These are phyloP conservation scores for Bombus confusus DNA, from an alignment of 1,140 invertebrate genomes.

Conservation along the genomic window DNA sequence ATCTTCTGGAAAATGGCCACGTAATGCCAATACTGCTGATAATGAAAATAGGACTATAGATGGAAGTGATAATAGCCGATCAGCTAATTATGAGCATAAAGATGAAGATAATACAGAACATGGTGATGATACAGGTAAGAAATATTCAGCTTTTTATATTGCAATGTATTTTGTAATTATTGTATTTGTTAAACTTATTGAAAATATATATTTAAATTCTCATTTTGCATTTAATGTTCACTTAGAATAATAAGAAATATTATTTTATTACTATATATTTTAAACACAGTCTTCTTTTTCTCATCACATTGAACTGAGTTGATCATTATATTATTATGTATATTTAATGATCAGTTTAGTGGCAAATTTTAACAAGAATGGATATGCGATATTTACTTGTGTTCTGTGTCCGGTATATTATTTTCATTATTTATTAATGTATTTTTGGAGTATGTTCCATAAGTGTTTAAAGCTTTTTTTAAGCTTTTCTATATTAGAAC, in stretches of 20 bases:
- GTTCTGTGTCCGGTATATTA: slow-evolving; percentile 76
- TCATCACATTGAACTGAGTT: background rate
- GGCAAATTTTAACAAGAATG: slow-evolving; percentile 15
- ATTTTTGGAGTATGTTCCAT: slow-evolving; percentile 25
- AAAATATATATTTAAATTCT: slow-evolving; percentile 3
- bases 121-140: slow-evolving; percentile 75
- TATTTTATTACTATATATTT: background rate
- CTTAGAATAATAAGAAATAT: background rate
- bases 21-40: slow-evolving; percentile 60
- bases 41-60: slow-evolving; percentile 66
- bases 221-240: slow-evolving; percentile 28
- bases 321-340: slow-evolving; percentile 19
- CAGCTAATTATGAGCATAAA: slow-evolving; percentile 72
- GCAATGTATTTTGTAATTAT: slow-evolving; percentile 30
- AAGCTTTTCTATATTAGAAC: slow-evolving; percentile 64
- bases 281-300: background rate
- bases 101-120: slow-evolving; percentile 70
- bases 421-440: slow-evolving; percentile 17
- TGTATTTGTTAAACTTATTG: slow-evolving; percentile 15
- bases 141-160: background rate
- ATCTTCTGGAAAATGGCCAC: slow-evolving; percentile 77
- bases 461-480: slow-evolving; percentile 24
- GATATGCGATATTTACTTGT: slow-evolving; percentile 65
- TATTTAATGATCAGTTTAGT: slow-evolving; percentile 22
- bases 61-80: slow-evolving; percentile 72